Base-by-base conservation (phyloP, 2,888 invertebrate genomes). In the Odiellus spinosus region DNA sequence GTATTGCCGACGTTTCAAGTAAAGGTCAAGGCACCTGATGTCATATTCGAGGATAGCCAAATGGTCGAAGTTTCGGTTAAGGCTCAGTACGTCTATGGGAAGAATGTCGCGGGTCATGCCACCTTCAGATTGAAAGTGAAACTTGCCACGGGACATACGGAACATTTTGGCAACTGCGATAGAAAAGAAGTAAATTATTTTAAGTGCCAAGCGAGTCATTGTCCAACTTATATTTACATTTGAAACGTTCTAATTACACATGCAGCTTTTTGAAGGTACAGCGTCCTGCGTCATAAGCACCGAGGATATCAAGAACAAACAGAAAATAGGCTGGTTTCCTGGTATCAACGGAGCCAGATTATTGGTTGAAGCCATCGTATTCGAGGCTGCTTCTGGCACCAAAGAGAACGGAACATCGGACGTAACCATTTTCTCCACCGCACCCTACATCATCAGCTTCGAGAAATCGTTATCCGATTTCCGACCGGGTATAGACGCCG, bases 1-100 rank as follows among this genome's bases (percentile, higher is more conserved):
- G 51, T 53, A 35, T 46, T 56, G 26, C 57, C 57, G 19, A 53
- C 51, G 1, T 56, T 57, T 46, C 44, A 48, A 15, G 50, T 55
- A 5, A 47, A 52, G 17, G 44, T 57, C 4, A 47, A 49, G 41
- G 42, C 53, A 15, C 55, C 53, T 10, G 49, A 53, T 32, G 48
- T 53, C 10, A 55, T 56, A 47, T 44, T 53, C 35, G 44, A 47
- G 26, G 42, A 39, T 15, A 39, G 40, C 32, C 18, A 49, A 18
- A 43, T n/a, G n/a, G 40, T 57, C 10, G 12, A 26, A 39, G 40
- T 43, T 26, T 32, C 34, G 18, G 50, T 46, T 5, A 18, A 40
- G 2, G 48, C 52, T 1, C 42, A 38, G 50, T 52, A 45, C 39
- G 45, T 45, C n/a, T 45, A 45, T 32, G 45, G 45, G 8, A 39